Evolutionary conservation across 2,113 vertebrate species (phyloP), one percentile per base, ranked within the genome.

Genomic region (Corapipo altera): DNA sequence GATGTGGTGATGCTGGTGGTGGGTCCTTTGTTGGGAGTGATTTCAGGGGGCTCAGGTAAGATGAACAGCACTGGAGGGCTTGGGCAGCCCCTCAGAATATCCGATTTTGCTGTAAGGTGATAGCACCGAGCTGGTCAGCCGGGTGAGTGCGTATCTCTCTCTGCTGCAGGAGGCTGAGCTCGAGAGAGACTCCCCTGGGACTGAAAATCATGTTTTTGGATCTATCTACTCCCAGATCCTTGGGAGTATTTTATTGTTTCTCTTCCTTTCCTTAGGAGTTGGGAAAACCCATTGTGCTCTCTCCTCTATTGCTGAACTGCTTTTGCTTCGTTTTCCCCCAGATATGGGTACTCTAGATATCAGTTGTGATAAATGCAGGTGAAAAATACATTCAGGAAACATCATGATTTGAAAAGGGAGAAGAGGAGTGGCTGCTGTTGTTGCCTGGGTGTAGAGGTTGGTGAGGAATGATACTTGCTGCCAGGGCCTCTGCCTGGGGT

Each of bases 51-150:
- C 59, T 70, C 46, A 32, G 80, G 69, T 54, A 33, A 28, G 74
- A 8, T 32, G 30, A 65, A 30, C 11, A 41, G 80, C 57, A 6
- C 15, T 0, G 4, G 9, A 3, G 8, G 6, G 32, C 66, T 55
- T 2, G 3, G 41, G 49, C 58, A 70, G 70, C 37, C n/a, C 26
- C 67, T 64, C 18, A 5, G 44, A 49, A 18, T 65, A 37, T 75
- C 32, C 35, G 33, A 49, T 76, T 96, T 88, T 88, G 35, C 49
- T 62, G 62, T 51, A 62, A 89, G 69, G 23, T 58, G 66, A 78
- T 57, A 69, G 66, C 0, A 0, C 14, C 0, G 2, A 54, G 81
- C 70, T 69, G 35, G 23, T 16, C 9, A 16, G 43, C 15, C 0
- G 0, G 28, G 54, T 0, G 6, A 46, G 35, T 3, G 52, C 43